phyloP scores from a whole-genome alignment of 1,140 invertebrate genomes.

The Drosophila nikananu region DNA sequence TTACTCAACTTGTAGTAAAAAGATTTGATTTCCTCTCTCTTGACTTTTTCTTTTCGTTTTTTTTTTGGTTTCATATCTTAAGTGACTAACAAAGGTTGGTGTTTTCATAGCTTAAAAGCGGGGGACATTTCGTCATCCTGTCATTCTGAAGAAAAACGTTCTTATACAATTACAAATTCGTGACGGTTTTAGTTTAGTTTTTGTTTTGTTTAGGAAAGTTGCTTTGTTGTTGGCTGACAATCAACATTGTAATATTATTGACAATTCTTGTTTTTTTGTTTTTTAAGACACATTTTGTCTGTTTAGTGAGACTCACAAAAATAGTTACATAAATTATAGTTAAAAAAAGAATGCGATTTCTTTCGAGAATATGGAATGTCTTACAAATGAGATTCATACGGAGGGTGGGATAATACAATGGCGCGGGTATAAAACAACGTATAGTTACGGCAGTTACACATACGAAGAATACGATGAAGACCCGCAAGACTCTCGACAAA shows the following conservation, averaged over 20 bases:
- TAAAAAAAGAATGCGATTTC: slow-evolving; percentile 22
- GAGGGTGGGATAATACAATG: not conserved
- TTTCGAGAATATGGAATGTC: slow-evolving; percentile 64
- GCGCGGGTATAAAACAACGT: slow-evolving; percentile 1
- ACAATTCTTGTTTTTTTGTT: slow-evolving; percentile 25
- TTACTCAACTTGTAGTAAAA: slow-evolving; percentile 60
- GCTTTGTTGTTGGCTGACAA: slow-evolving; percentile 16
- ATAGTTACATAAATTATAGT: slow-evolving; percentile 52
- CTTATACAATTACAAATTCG: slow-evolving; percentile 76
- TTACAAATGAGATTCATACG: slow-evolving; percentile 41
- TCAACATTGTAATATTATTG: slow-evolving; percentile 69
- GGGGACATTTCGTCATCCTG: slow-evolving; percentile 13
- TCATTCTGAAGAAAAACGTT: slow-evolving; percentile 28
- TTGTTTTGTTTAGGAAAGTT: slow-evolving; percentile 46
- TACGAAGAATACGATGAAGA: slow-evolving; percentile 16
- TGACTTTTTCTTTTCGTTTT: slow-evolving; percentile 11
- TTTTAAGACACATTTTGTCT: slow-evolving; percentile 74
- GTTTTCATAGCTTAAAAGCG: slow-evolving; percentile 20
- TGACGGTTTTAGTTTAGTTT: slow-evolving; percentile 61
- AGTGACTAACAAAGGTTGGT: slow-evolving; percentile 35
- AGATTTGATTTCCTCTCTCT: slow-evolving; percentile 59
- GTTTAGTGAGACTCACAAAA: slow-evolving; percentile 37
- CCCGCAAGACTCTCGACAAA: slow-evolving; percentile 23
- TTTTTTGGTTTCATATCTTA: slow-evolving; percentile 37
- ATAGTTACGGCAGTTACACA: slow-evolving; percentile 33